A percentile compares a stretch with the other conserved stretches of the same genome.
phyloP scores from a whole-genome alignment of 2,113 vertebrate genomes.

The Pterocles orientalis region DNA sequence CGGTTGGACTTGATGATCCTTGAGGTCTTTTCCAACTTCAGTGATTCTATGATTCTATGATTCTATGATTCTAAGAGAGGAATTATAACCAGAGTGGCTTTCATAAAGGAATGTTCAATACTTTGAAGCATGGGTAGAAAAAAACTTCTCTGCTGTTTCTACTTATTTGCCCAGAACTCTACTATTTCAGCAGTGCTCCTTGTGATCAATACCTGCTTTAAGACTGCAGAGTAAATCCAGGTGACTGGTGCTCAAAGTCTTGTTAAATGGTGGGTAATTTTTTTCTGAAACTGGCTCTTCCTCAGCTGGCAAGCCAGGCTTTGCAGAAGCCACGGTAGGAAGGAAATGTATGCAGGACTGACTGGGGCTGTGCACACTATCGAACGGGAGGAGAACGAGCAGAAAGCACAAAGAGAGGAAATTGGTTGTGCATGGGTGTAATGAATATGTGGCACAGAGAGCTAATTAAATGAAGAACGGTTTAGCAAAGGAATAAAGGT shows the following conservation, averaged over 20 bases:
- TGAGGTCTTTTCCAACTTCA: too few species aligned
- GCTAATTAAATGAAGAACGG: not conserved
- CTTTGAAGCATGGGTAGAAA: not conserved
- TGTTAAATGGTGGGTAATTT: not conserved
- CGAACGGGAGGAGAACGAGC: not conserved
- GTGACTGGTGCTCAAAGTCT: not conserved
- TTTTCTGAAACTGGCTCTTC: not conserved
- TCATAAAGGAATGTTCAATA: not conserved
- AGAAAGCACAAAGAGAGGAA: not conserved
- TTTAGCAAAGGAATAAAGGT: not conserved
- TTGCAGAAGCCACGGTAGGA: not conserved
- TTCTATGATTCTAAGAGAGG: not conserved
- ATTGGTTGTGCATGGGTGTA: not conserved
- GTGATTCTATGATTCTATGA: too few species aligned
- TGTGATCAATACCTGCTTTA: conserved; percentile 20
- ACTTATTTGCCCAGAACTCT: conserved; percentile 4
- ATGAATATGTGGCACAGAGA: not conserved
- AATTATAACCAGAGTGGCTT: not conserved
- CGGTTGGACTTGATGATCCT: too few species aligned
- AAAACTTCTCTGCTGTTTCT: not conserved
- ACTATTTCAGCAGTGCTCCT: conserved; percentile 10
- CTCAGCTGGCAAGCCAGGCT: not conserved
- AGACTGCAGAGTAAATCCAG: conserved; percentile 3
- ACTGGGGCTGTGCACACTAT: not conserved
- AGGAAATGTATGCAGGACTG: not conserved